phyloP scores from a whole-genome alignment of 1,140 invertebrate species.

The Megathymus violae region DNA sequence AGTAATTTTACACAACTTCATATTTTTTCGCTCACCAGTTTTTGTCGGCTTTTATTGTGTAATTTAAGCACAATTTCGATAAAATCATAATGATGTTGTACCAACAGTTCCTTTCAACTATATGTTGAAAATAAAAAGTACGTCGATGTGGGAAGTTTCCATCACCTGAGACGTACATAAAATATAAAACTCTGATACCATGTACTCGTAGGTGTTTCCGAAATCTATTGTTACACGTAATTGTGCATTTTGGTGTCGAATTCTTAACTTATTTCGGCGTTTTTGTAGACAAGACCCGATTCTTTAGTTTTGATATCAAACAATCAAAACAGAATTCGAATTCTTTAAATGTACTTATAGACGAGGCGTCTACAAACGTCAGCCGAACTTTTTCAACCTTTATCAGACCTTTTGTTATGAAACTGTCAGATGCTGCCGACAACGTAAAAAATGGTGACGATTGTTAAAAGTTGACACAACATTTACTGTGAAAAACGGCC shows the following conservation, averaged over 20 bases:
- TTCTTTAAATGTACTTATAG: constrained; percentile 44
- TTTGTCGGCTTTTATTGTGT: too few relatives aligned
- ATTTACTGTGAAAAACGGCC: constrained; percentile 62
- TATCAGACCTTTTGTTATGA: constrained; percentile 62
- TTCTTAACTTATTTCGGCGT: constrained; percentile 49
- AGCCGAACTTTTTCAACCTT: constrained; percentile 73
- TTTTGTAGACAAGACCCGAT: constrained; percentile 58
- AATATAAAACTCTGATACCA: constrained; percentile 1
- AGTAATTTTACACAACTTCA: too few relatives aligned
- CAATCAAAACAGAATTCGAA: constrained; percentile 72
- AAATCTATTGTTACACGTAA: constrained; percentile 2
- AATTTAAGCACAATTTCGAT: too few relatives aligned
- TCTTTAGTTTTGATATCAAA: constrained; percentile 70
- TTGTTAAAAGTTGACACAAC: constrained; percentile 63
- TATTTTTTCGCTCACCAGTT: too few relatives aligned
- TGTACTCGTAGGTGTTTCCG: not conserved
- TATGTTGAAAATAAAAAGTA: not conserved
- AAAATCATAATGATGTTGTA: not conserved
- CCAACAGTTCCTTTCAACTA: not conserved
- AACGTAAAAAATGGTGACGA: constrained; percentile 57
- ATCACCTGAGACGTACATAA: not conserved
- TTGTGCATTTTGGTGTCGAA: constrained; percentile 6
- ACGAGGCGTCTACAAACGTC: constrained; percentile 44
- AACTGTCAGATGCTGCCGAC: constrained; percentile 49
- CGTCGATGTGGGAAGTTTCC: not conserved